Percentiles rank a stretch among this genome's conserved stretches.
Evolutionary conservation across 2,888 invertebrate genomes (phyloP).

Genomic region (Andrena bucephala): DNA sequence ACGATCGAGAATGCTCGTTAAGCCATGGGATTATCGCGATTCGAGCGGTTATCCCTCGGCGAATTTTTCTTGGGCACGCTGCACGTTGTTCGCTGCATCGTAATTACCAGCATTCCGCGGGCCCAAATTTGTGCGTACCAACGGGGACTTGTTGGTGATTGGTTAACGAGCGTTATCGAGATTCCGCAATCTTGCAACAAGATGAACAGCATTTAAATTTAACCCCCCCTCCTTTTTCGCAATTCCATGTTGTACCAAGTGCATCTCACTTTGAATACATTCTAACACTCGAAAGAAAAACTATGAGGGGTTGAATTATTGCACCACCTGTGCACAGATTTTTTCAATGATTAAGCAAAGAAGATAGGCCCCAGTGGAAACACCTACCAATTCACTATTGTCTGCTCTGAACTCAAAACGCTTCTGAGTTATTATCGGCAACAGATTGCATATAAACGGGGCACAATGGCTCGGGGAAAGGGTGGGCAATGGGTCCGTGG

Average conservation of each 20-base stretch:
- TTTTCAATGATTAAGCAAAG: too few species aligned
- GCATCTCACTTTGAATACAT: too few species aligned
- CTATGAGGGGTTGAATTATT: too few species aligned
- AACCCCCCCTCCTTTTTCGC: too few species aligned
- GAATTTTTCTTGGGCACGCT: not conserved
- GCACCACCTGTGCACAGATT: too few species aligned
- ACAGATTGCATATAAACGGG: not conserved
- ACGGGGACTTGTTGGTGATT: not conserved
- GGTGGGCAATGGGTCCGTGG: not conserved
- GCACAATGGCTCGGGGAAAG: not conserved
- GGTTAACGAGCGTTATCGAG: constrained; percentile 4
- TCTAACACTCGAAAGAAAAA: too few species aligned
- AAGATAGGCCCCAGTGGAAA: too few species aligned
- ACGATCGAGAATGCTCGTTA: constrained; percentile 66
- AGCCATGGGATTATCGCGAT: constrained; percentile 54
- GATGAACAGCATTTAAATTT: not conserved
- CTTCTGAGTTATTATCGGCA: too few species aligned
- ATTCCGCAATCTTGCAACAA: not conserved
- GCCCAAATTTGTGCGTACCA: not conserved
- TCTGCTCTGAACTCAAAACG: too few species aligned
- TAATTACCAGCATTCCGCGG: constrained; percentile 32
- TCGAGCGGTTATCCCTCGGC: constrained; percentile 15
- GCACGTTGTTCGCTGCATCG: constrained; percentile 14
- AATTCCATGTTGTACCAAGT: too few species aligned
- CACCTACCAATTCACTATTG: too few species aligned